Conservation (phyloP, 2,888 invertebrate genomes). For the Eupithecia exiguata region DNA sequence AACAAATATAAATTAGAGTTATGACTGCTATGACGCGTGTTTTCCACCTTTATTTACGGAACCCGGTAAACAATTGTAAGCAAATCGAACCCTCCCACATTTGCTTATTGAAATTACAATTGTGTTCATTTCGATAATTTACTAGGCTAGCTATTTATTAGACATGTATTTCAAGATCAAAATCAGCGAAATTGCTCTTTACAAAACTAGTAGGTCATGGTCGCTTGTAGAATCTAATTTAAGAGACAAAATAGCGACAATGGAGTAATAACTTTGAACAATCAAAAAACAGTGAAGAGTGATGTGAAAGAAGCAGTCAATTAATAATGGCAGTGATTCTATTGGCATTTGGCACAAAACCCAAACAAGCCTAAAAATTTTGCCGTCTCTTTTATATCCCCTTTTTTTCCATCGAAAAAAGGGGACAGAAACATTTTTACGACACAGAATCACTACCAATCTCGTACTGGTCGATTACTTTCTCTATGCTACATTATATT, state of each 20-base stretch:
- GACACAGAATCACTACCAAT: no score
- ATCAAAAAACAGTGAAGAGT: neutral
- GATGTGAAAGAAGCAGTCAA: neutral
- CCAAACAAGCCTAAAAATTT: no score
- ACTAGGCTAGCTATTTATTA: neutral
- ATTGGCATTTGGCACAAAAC: no score
- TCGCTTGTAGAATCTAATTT: neutral
- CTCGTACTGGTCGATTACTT: no score
- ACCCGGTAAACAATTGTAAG: constrained; percentile 12
- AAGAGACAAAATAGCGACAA: neutral
- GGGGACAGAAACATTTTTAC: no score
- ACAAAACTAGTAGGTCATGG: constrained; percentile 5
- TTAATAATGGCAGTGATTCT: no score
- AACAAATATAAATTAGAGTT: constrained; percentile 1
- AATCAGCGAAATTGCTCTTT: constrained; percentile 2
- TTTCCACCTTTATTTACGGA: constrained; percentile 13
- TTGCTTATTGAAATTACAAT: constrained; percentile 1
- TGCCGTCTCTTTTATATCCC: no score
- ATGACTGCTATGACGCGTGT: neutral
- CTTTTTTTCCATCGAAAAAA: no score
- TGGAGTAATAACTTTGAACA: neutral
- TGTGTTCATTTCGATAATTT: neutral
- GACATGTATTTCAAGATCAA: neutral
- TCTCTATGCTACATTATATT: no score
- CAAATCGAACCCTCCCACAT: constrained; percentile 2